Base-by-base conservation (phyloP, 2,888 invertebrate genomes). In the Catocala sponsa region DNA sequence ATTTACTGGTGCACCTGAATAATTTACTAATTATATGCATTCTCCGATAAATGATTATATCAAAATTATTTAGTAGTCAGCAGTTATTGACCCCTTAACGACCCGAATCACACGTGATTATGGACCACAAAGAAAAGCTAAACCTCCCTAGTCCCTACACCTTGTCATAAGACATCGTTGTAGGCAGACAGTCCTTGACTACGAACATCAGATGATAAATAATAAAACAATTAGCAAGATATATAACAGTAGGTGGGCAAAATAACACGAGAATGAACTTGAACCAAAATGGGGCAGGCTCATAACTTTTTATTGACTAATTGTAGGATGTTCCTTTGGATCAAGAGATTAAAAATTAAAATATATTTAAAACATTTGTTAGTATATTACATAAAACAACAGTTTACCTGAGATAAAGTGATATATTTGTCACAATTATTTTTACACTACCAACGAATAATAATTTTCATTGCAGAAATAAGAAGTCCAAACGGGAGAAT, bases 361-460 rank as follows among this genome's bases (percentile, higher is more conserved):
- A 69, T 33, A 52, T 60, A 64, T 43, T 61, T 50, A 54, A 42
- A 25, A 56, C 15, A 44, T 55, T 59, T 66, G 60, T 59, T 59
- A 70, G 48, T 72, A 68, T 76, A 79, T 67, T 72, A 74, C 58
- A 72, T 69, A 81, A 86, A 90, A 89, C 83, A 87, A 84, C 78
- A 81, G 81, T 84, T 92, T 93, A 93, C 94, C 93, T 93, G 92
- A 85, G 83, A 76, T 85, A 87, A 81, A 85, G 85, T 82, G 86
- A 83, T 91, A 88, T 91, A 90, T 88, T 93, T 90, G 89, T 92
- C 94, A 93, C 91, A 93, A 94, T 92, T 93, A 93, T 94, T 94
- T 94, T 94, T 94, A 94, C 90, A 94, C 92, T 92, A 89, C 86
- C 86, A 92, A 87, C 88, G 92, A 91, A 91, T 91, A 90, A 89